Evolutionary conservation across 1,140 invertebrate genomes (phyloP), one percentile per base, ranked within the genome.

Genomic region (Philopotamus ludificatus): DNA sequence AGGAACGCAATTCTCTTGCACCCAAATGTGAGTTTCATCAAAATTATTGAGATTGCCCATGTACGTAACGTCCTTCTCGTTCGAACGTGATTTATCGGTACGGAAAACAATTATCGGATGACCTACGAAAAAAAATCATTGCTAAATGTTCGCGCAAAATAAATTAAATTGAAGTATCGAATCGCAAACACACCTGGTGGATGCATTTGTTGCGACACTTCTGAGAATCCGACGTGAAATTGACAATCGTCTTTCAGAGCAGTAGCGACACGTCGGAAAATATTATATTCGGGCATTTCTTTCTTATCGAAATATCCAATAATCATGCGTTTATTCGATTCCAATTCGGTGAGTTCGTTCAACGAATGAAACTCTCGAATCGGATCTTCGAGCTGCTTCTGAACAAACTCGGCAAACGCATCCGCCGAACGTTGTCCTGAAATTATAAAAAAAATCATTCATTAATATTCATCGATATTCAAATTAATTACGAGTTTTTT

Each of bases 181-280:
- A n/a, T n/a, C n/a, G n/a, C n/a, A n/a, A 51, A 66, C 34, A 65
- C 71, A 84, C 83, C 83, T 71, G 90, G 87, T 60, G 91, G 90
- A 81, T 93, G 91, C 92, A 94, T 92, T 68, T 87, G 83, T 68
- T 83, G 77, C 20, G 88, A 87, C 41, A 85, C 89, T 80, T 91
- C 95, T 80, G 95, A 96, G 82, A 97, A 91, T 0, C 93, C 94
- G 74, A 90, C 90, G 79, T 94, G 90, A 74, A 99, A 99, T 65
- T 90, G 83, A 73, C 97, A 99, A 73, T 99, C 97, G 73, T 99
- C 96, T 73, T 97, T 94, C 0, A 99, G 80, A 78, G 90, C 92
- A 1, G 86, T 87, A 0, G 94, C 93, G 2, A 95, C 91, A 74
- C 87, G 86, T 63, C 91, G 82, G 73, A 94, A 90, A 26, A 87